Evolutionary conservation across 2,888 invertebrate genomes (phyloP), one percentile per base, ranked within the genome.

Genomic region (Euproctis similis): DNA sequence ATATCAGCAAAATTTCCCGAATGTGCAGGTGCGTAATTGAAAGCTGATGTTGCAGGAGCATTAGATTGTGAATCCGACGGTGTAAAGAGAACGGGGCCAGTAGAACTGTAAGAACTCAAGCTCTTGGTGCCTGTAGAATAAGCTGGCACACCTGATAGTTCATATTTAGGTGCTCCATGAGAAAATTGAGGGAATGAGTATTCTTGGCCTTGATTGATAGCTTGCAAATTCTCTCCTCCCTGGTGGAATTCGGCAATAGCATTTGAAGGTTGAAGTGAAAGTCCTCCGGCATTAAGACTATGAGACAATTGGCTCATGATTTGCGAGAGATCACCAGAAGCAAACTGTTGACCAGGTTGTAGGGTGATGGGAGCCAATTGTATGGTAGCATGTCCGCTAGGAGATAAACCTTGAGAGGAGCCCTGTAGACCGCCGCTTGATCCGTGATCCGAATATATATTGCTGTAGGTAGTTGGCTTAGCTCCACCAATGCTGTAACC

Each of bases 401-500:
- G 57, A 28, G 65, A 67, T 18, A 70, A 45, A 12, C 65, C 60
- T 39, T 72, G 78, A 11, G 59, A 46, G 12, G 60, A 55, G 16
- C 60, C 46, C 46, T 77, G 75, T 12, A 65, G 59, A 18, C 61
- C 53, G 28, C 56, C 59, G 9, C 60, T 56, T 18, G 60, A 56
- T 39, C 62, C 67, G 36, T 67, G 70, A 12, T 66, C 70, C 5
- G 58, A 67, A 21, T 65, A 72, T n/a, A n/a, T n/a, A n/a, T n/a
- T n/a, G 27, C 37, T 65, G 49, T 56, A 77, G 34, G 46, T 59
- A n/a, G n/a, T n/a, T 8, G 76, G 77, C 34, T 81, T 81, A 2
- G 62, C 69, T 26, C 81, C 82, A 8, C 84, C 84, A 19, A 84
- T 63, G 46, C 78, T 84, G 57, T 84, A 84, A 9, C 84, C 84